A percentile compares a stretch with the other conserved stretches of the same genome.
Conservation (phyloP, 2,797 vertebrate genomes). For the Chaenodraco wilsoni region DNA sequence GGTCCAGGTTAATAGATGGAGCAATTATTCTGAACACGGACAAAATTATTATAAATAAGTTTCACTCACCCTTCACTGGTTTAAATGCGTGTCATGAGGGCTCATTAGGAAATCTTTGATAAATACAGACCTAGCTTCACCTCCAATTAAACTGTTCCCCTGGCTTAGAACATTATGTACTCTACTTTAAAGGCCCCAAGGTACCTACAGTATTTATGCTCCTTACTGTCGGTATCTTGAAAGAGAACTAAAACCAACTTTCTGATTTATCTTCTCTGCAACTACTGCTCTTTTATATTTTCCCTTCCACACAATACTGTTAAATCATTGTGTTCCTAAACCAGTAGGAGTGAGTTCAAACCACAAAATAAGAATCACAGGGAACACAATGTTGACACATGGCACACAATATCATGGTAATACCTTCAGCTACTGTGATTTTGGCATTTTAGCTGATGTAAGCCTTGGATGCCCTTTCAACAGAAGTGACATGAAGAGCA, state of each 20-base stretch:
- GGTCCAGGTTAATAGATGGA: constrained; percentile 11
- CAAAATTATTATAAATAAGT: background rate
- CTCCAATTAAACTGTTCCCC: constrained; percentile 16
- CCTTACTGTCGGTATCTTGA: constrained; percentile 24
- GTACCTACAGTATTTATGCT: constrained; percentile 23
- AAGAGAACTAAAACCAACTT: constrained; percentile 9
- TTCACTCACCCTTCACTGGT: background rate
- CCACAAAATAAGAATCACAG: background rate
- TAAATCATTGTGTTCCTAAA: constrained; percentile 15
- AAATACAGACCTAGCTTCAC: background rate
- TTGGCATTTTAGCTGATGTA: background rate
- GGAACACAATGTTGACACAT: background rate
- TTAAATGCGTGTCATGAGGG: constrained; percentile 7
- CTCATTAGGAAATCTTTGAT: constrained; percentile 11
- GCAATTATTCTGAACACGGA: constrained; percentile 16
- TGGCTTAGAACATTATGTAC: constrained; percentile 26
- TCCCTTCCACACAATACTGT: constrained; percentile 11
- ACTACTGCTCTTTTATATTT: constrained; percentile 2
- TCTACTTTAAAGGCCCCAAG: background rate
- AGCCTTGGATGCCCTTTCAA: background rate
- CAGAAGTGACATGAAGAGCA: background rate
- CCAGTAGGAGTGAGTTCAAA: background rate
- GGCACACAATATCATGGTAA: background rate
- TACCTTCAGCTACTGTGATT: background rate
- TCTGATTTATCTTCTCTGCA: constrained; percentile 29